A percentile compares a stretch with the other conserved stretches of the same genome.
These are phyloP conservation scores for Hoplostethus atlanticus DNA, from an alignment of 2,797 vertebrate species.

Conservation along the genomic window DNA sequence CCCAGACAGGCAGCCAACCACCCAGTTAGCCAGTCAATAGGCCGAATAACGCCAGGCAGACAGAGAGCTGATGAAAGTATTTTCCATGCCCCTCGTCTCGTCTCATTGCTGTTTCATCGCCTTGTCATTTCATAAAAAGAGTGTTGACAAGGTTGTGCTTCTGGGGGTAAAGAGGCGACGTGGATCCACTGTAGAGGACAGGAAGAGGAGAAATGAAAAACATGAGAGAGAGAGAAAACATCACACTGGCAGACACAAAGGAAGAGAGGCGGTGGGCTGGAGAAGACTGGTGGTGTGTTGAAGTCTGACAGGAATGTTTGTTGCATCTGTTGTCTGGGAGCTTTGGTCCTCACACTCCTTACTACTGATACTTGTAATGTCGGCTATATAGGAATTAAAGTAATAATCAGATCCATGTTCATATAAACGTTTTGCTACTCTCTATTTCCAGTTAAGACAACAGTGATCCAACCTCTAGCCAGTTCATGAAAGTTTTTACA, in stretches of 20 bases:
- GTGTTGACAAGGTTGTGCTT: slow-evolving; percentile 57
- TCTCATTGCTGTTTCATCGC: slow-evolving; percentile 51
- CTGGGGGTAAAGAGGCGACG: slow-evolving; percentile 24
- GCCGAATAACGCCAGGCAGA: background rate
- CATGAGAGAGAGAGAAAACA: background rate
- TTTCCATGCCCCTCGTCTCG: slow-evolving; percentile 50
- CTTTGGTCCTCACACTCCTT: too few species aligned
- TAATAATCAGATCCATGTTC: too few species aligned
- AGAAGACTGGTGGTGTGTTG: background rate
- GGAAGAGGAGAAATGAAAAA: slow-evolving; percentile 30
- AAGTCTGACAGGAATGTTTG: background rate
- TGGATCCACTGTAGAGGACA: slow-evolving; percentile 37
- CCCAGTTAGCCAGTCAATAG: slow-evolving; percentile 3
- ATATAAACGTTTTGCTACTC: too few species aligned
- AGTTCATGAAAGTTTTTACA: too few species aligned
- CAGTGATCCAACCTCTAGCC: too few species aligned
- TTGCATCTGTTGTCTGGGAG: background rate
- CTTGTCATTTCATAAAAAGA: slow-evolving; percentile 45
- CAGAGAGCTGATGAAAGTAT: slow-evolving; percentile 22
- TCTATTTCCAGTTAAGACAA: too few species aligned
- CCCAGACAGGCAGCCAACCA: background rate
- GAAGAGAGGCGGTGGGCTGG: background rate
- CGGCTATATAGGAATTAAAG: too few species aligned
- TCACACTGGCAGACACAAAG: background rate
- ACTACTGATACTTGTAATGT: too few species aligned